These are phyloP conservation scores for Perca schrenkii DNA, from an alignment of 2,113 vertebrate species.

Conservation along the genomic window DNA sequence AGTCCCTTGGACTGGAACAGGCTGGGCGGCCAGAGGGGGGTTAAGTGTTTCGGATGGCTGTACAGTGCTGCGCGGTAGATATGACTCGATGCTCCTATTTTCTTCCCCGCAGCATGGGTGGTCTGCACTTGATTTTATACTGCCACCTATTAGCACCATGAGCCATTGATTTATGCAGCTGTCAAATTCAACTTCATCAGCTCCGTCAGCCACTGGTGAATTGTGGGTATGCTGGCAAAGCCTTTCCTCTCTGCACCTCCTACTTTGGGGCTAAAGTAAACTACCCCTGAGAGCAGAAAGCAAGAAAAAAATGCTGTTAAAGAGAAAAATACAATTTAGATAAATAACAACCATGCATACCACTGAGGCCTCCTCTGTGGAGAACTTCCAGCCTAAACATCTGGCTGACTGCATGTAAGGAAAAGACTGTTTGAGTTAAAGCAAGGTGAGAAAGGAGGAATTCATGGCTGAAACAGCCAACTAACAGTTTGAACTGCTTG, in stretches of 20 bases:
- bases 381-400: slow-evolving; percentile 73
- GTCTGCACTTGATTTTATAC: slow-evolving; percentile 83
- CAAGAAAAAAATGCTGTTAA: slow-evolving; percentile 30
- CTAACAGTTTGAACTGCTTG: slow-evolving; percentile 28
- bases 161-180: slow-evolving; percentile 85
- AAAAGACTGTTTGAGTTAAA: slow-evolving; percentile 60
- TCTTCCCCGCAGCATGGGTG: slow-evolving; percentile 82
- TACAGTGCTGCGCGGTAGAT: slow-evolving; percentile 79
- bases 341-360: slow-evolving; percentile 71
- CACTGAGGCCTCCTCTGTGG: slow-evolving; percentile 64
- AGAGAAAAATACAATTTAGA: slow-evolving; percentile 74
- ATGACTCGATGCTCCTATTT: slow-evolving; percentile 83
- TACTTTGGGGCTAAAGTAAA: slow-evolving; percentile 79
- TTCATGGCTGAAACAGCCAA: slow-evolving; percentile 49
- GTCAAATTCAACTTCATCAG: slow-evolving; percentile 85
- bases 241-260: slow-evolving; percentile 62
- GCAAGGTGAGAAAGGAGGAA: slow-evolving; percentile 70
- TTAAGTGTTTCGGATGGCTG: slow-evolving; percentile 73
- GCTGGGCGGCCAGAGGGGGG: slow-evolving; percentile 47
- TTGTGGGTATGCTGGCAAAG: slow-evolving; percentile 80
- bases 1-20: slow-evolving; percentile 69
- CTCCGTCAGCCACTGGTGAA: slow-evolving; percentile 77
- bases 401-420: slow-evolving; percentile 64
- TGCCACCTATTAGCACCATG: slow-evolving; percentile 83
- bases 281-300: slow-evolving; percentile 63